Base-by-base conservation (phyloP, 1,140 invertebrate species). In the Caenorhabditis inopinata region DNA sequence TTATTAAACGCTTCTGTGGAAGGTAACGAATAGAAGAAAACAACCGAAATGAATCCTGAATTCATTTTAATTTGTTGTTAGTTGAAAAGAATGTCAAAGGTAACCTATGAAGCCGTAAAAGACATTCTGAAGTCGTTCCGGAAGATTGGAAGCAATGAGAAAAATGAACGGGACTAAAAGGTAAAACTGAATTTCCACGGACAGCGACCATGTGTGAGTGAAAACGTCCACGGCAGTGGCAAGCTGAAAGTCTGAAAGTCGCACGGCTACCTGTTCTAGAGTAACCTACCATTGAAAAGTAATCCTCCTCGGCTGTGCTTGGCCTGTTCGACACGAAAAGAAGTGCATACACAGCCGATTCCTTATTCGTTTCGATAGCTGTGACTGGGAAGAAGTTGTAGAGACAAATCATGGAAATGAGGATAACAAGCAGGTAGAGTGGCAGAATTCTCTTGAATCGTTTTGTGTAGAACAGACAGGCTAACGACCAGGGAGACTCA, bases 161-260 rank as follows among this genome's bases (percentile, higher is more conserved):
- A 78, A 78, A 21, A 78, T 58, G 32, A 62, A 45, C 16, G 76
- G 76, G 23, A 78, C 49, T 4, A 78, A n/a, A 9, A 78, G 42
- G 21, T 78, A 78, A 27, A 78, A 78, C 23, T 78, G 76, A 23
- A 78, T 68, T 78, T 78, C 76, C 23, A 78, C 42, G 21, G 76
- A 42, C n/a, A 78, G 21, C 2, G 76, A 78, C 76, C 76, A 78
- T 2, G 76, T 78, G 42, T 78, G 76, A 6, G 76, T 78, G 23
- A 78, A 78, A 32, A 78, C 45, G 42, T 78, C 76, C n/a, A 78
- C 76, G n/a, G 76, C 76, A 38, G 68, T 58, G 38, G 49, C n/a
- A 6, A 78, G 18, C 76, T 78, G 76, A n/a, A 68, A 78, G 5
- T 42, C n/a, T n/a, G n/a, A n/a, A n/a, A n/a, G n/a, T n/a, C n/a